These are phyloP conservation scores for Solea senegalensis DNA, from an alignment of 2,113 vertebrate species.

Conservation along the genomic window DNA sequence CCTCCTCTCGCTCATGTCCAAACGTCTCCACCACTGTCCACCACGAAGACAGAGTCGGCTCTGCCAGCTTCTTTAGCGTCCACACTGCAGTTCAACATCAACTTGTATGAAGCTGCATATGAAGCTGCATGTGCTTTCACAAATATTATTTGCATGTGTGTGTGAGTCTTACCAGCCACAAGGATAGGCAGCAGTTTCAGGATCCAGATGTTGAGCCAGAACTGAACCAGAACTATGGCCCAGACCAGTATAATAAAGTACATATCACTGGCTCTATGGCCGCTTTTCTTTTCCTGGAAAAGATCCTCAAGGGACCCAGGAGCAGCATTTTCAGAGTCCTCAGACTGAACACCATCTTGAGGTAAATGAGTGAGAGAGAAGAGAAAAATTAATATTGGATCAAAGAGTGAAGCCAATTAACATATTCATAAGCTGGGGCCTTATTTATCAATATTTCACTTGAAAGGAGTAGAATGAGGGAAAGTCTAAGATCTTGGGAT, in stretches of 20 bases:
- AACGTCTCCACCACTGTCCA: conserved; percentile 86
- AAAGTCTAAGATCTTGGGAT: too few species aligned
- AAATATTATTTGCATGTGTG: too few species aligned
- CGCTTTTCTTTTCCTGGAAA: not conserved
- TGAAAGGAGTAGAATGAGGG: conserved; percentile 15
- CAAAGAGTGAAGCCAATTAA: too few species aligned
- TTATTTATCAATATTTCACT: not conserved
- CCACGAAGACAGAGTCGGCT: conserved; percentile 84
- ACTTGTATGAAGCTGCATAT: not conserved
- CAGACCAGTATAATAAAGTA: conserved; percentile 94
- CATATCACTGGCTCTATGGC: conserved; percentile 87
- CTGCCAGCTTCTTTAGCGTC: conserved; percentile 89
- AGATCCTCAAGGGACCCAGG: conserved; percentile 31
- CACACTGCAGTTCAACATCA: conserved; percentile 82
- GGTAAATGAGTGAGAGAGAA: not conserved
- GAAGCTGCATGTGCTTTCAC: not conserved
- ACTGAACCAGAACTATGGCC: conserved; percentile 92
- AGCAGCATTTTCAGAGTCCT: not conserved
- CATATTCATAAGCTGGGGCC: too few species aligned
- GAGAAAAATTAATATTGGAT: not conserved
- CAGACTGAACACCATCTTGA: not conserved
- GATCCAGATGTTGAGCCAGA: conserved; percentile 97
- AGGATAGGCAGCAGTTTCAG: conserved; percentile 93
- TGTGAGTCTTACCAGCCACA: conserved; percentile 86
- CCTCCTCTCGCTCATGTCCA: conserved; percentile 88